Base-by-base conservation (phyloP, 2,113 vertebrate species). In the Platysternon megacephalum region DNA sequence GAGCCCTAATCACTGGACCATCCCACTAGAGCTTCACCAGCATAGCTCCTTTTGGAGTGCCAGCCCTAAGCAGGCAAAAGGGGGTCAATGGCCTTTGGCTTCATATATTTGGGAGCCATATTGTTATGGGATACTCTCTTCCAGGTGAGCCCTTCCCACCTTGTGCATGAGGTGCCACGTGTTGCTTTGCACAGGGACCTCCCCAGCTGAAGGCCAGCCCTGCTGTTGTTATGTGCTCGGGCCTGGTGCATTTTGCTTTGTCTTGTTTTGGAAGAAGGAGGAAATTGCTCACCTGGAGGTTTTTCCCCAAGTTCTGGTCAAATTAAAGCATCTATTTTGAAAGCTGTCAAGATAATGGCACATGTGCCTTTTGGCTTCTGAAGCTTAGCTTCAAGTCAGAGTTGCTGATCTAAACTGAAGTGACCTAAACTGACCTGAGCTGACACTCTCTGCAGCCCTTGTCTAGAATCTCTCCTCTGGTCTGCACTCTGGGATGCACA, bases 331-430 rank as follows among this genome's bases (percentile, higher is more conserved):
- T 61, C 61, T 61, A 79, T 82, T 28, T 32, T 1, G 2, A 85
- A 58, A 14, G 6, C 58, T 72, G 55, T 44, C 14, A n/a, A 48
- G 83, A 91, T 48, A 93, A 84, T 1, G 0, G 55, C 58, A 88
- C 39, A 86, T 56, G 68, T 78, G 93, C 90, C 94, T 96, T 49
- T 91, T 87, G 94, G 91, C 88, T 95, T 5, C 84, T 44, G 85
- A 14, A 92, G 87, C 93, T 95, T 85, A 92, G 87, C 91, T 96
- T 95, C 88, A 85, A 81, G 58, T 91, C 0, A 0, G 58, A 92
- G 91, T 83, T 2, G 0, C 76, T 93, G 94, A 89, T 84, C 0
- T 0, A 87, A 95, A 91, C 82, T 92, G 97, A 96, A 79, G 61
- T 56, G 91, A 89, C 96, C 96, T 96, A 78, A 94, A 3, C 48